phyloP scores from a whole-genome alignment of 2,888 invertebrate species.

The Sialis lutaria region DNA sequence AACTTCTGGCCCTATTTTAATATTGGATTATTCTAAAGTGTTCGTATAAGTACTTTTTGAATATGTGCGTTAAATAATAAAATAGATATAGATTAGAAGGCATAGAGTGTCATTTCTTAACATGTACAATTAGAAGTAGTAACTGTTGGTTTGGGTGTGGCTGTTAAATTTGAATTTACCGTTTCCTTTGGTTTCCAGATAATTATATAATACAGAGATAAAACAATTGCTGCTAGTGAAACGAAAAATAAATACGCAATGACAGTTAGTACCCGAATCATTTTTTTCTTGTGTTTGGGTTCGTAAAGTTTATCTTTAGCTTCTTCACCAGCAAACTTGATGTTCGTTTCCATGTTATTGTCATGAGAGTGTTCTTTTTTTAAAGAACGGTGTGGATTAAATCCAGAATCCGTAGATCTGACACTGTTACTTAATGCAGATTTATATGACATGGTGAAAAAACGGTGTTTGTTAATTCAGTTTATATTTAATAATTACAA shows the following conservation, averaged over 20 bases:
- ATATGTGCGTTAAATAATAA: too few species aligned
- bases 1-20: too few species aligned
- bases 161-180: too few species aligned
- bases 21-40: too few species aligned
- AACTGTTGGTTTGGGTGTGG: too few species aligned
- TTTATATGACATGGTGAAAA: slow-evolving; percentile 34
- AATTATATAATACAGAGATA: slow-evolving; percentile 86
- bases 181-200: slow-evolving; percentile 49
- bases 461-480: too few species aligned
- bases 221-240: slow-evolving; percentile 81
- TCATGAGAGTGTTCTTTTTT: slow-evolving; percentile 12
- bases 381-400: slow-evolving; percentile 11
- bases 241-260: slow-evolving; percentile 88
- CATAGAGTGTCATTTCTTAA: too few species aligned
- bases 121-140: too few species aligned
- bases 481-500: background rate
- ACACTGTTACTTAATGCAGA: slow-evolving; percentile 36
- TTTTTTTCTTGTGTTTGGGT: slow-evolving; percentile 72
- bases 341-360: slow-evolving; percentile 31
- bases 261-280: slow-evolving; percentile 80
- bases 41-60: too few species aligned
- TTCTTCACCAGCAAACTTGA: slow-evolving; percentile 46
- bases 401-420: slow-evolving; percentile 19
- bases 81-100: too few species aligned
- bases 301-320: slow-evolving; percentile 57